These are phyloP conservation scores for Apodemia mormo DNA, from an alignment of 2,888 invertebrate genomes.

Conservation along the genomic window DNA sequence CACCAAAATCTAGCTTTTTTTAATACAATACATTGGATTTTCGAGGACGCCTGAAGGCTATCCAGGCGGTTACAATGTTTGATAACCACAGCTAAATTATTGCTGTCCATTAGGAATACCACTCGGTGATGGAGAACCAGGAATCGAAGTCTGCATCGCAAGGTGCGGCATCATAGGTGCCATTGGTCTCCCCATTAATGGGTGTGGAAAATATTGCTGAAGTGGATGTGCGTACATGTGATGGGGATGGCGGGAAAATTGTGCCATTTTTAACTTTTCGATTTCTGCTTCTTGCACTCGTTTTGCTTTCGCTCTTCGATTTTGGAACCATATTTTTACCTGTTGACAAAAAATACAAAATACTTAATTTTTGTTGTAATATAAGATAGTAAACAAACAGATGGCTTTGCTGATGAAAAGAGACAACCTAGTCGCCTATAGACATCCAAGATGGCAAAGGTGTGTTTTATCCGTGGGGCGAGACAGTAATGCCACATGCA, in stretches of 20 bases:
- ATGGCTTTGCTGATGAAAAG: too few relatives aligned
- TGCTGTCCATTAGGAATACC: constrained; percentile 56
- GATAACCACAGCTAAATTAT: constrained; percentile 36
- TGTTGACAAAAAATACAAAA: constrained; percentile 62
- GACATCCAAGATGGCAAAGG: too few relatives aligned
- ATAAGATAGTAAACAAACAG: too few relatives aligned
- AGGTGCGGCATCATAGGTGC: constrained; percentile 71
- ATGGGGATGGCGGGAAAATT: constrained; percentile 83
- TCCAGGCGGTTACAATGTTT: background rate
- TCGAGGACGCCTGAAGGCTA: background rate
- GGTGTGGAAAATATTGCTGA: constrained; percentile 84
- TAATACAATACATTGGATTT: background rate
- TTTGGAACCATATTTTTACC: constrained; percentile 97
- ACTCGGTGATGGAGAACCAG: constrained; percentile 70
- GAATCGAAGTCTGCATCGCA: constrained; percentile 71
- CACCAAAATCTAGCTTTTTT: background rate
- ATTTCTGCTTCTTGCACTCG: constrained; percentile 98
- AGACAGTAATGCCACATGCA: too few relatives aligned
- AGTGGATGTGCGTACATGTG: constrained; percentile 81
- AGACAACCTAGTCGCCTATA: too few relatives aligned
- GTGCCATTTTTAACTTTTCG: constrained; percentile 95
- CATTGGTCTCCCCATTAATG: constrained; percentile 79
- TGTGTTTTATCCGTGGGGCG: too few relatives aligned
- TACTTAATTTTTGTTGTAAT: background rate
- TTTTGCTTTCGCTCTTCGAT: constrained; percentile 97